A percentile compares a stretch with the other conserved stretches of the same genome.
Evolutionary conservation across 1,140 invertebrate genomes (phyloP).

Genomic region (Ceratina calcarata): DNA sequence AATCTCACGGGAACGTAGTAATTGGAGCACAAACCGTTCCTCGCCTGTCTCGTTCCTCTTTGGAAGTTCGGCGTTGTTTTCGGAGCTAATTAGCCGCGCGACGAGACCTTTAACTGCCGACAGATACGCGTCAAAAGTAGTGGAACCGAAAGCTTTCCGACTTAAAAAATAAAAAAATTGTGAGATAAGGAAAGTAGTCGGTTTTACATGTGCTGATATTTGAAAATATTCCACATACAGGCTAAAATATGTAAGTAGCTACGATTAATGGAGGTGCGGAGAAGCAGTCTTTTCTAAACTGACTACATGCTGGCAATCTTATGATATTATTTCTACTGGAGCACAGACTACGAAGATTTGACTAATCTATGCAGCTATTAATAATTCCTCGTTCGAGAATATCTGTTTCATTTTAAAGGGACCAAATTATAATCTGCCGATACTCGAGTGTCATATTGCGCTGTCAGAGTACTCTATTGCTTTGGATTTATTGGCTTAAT

Average conservation of each 20-base stretch:
- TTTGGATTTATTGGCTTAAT: constrained; percentile 21
- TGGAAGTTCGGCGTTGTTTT: neutral
- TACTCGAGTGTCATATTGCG: neutral
- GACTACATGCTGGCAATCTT: neutral
- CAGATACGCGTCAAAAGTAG: too few relatives aligned
- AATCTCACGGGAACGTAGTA: constrained; percentile 22
- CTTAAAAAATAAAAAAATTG: too few relatives aligned
- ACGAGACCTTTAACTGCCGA: constrained; percentile 4
- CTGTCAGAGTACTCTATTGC: constrained; percentile 1
- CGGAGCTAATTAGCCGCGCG: constrained; percentile 35
- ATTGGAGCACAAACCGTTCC: constrained; percentile 9
- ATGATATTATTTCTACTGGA: neutral
- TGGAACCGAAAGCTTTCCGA: too few relatives aligned
- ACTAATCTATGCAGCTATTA: neutral
- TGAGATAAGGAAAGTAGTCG: too few relatives aligned
- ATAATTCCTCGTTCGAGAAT: constrained; percentile 2
- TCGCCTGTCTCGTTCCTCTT: neutral
- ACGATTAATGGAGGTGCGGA: too few relatives aligned
- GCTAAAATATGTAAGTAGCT: too few relatives aligned
- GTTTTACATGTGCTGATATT: too few relatives aligned
- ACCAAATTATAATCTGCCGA: constrained; percentile 19
- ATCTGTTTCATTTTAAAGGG: constrained; percentile 4
- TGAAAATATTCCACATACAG: too few relatives aligned
- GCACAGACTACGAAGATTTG: neutral
- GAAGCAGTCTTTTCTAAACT: too few relatives aligned